Conservation (phyloP, 2,888 invertebrate species). For the Amiota minor region DNA sequence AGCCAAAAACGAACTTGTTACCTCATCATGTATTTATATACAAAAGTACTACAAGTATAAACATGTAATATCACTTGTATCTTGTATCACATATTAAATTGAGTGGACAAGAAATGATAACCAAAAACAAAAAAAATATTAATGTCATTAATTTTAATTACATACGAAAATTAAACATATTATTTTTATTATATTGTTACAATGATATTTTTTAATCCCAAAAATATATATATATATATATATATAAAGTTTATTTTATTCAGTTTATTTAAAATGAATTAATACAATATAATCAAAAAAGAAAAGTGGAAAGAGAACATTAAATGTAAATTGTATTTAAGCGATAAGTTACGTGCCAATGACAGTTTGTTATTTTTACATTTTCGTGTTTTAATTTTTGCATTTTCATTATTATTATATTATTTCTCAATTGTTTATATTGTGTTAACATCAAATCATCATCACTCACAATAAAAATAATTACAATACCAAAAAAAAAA, state of each 20-base stretch:
- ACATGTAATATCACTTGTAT: not conserved
- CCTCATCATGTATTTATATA: not conserved
- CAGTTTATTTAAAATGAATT: constrained; percentile 15
- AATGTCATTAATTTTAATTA: constrained; percentile 28
- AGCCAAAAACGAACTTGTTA: constrained; percentile 18
- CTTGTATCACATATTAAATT: too few relatives aligned
- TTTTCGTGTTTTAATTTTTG: constrained; percentile 15
- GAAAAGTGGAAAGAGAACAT: not conserved
- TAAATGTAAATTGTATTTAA: constrained; percentile 23
- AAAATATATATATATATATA: not conserved
- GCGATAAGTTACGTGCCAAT: constrained; percentile 24
- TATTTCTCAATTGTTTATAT: not conserved
- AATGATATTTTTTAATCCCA: not conserved
- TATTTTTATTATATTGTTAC: too few relatives aligned
- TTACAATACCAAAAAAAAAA: too few relatives aligned
- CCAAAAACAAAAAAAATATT: constrained; percentile 6
- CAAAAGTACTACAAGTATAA: not conserved
- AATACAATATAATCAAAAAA: too few relatives aligned
- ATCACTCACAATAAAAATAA: too few relatives aligned
- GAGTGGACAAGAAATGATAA: not conserved
- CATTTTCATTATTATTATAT: not conserved
- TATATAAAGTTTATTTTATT: not conserved
- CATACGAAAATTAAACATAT: constrained; percentile 13
- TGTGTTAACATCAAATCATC: too few relatives aligned
- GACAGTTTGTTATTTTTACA: constrained; percentile 17